Percentiles rank a stretch among this genome's conserved stretches.
Conservation (phyloP, 1,140 invertebrate genomes). For the Zaprionus camerounensis region DNA sequence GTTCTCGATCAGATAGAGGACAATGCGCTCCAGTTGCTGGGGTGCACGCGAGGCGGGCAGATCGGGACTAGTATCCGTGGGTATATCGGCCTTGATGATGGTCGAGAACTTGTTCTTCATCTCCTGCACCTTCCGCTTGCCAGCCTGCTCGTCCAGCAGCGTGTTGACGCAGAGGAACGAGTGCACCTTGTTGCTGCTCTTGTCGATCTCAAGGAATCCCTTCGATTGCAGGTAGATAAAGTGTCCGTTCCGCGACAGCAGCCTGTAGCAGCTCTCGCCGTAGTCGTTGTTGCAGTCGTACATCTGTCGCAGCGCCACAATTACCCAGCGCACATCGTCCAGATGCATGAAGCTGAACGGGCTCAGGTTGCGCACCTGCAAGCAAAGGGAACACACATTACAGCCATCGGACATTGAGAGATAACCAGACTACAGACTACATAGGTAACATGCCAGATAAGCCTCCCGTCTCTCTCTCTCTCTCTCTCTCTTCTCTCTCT, state of each 20-base stretch:
- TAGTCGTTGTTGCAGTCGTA: conserved; percentile 90
- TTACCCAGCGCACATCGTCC: conserved; percentile 93
- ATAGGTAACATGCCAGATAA: background rate
- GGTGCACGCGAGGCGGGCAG: conserved; percentile 87
- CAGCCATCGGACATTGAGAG: background rate
- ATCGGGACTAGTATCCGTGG: conserved; percentile 84
- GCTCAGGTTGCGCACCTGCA: conserved; percentile 85
- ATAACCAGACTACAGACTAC: background rate
- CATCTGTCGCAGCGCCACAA: conserved; percentile 93
- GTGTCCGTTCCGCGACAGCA: conserved; percentile 90
- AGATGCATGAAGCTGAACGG: conserved; percentile 94
- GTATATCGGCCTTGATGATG: conserved; percentile 85
- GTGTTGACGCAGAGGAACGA: conserved; percentile 94
- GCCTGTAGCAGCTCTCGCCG: conserved; percentile 92
- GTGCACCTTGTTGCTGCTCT: conserved; percentile 88
- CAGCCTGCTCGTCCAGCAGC: conserved; percentile 89
- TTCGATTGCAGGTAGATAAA: conserved; percentile 92
- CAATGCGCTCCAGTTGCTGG: conserved; percentile 87
- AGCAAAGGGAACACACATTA: background rate
- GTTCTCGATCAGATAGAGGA: conserved; percentile 88
- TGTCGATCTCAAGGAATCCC: conserved; percentile 91
- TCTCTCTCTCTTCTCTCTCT: too few species aligned
- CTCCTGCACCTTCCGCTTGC: conserved; percentile 87
- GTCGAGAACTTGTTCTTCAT: conserved; percentile 90
- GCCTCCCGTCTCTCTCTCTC: too few species aligned